Conservation (phyloP, 2,797 vertebrate species). For the Argya squamiceps region DNA sequence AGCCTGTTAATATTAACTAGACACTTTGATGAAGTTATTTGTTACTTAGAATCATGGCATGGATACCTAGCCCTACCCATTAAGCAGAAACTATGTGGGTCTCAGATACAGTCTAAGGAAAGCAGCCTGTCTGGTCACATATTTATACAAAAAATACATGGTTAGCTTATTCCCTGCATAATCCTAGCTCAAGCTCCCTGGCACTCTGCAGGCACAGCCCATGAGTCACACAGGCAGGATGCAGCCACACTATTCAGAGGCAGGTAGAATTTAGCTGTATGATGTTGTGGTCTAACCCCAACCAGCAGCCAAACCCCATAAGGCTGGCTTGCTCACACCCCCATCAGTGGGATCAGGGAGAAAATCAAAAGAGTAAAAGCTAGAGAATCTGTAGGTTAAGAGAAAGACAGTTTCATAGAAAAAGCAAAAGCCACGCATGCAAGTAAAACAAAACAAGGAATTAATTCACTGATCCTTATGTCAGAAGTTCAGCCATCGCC, state of each 20-base stretch:
- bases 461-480: neutral
- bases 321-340: accelerated
- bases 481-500: neutral
- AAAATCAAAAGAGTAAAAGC: neutral
- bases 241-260: neutral
- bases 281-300: neutral
- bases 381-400: neutral
- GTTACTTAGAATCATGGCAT: neutral
- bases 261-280: neutral
- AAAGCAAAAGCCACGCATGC: neutral
- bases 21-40: neutral
- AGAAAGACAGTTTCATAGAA: neutral
- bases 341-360: neutral
- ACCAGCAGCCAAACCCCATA: neutral
- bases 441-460: neutral
- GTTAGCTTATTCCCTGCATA: neutral
- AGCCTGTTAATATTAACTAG: neutral
- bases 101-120: neutral
- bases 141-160: neutral
- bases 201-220: neutral
- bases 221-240: neutral
- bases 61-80: neutral
- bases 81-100: neutral
- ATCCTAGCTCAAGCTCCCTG: neutral
- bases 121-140: neutral